These are phyloP conservation scores for Drosophila silvestris DNA, from an alignment of 2,888 invertebrate species.

Conservation along the genomic window DNA sequence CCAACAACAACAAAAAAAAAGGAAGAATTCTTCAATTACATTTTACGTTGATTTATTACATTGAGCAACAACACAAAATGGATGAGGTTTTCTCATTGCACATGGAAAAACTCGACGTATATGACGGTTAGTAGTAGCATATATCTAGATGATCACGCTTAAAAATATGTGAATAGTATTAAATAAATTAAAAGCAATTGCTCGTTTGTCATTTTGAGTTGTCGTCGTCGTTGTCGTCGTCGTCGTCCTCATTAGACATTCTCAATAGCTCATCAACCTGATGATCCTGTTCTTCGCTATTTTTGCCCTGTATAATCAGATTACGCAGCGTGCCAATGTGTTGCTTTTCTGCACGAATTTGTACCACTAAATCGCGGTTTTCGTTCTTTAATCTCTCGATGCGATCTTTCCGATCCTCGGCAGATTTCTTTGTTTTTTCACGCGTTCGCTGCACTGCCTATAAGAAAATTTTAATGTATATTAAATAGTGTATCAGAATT, in stretches of 20 bases:
- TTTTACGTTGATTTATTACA: constrained; percentile 41
- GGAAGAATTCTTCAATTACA: constrained; percentile 22
- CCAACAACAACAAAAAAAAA: background rate
- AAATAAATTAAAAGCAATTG: constrained; percentile 65
- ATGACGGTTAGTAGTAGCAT: constrained; percentile 78
- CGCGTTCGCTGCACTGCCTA: constrained; percentile 85
- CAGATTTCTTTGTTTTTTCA: constrained; percentile 82
- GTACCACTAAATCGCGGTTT: constrained; percentile 72
- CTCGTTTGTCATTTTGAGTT: constrained; percentile 71
- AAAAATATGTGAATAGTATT: constrained; percentile 73
- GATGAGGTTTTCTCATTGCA: constrained; percentile 84
- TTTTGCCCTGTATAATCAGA: constrained; percentile 75
- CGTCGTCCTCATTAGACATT: constrained; percentile 68
- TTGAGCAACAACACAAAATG: constrained; percentile 66
- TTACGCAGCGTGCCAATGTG: constrained; percentile 76
- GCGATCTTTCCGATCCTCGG: constrained; percentile 81
- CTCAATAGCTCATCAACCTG: constrained; percentile 78
- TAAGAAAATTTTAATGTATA: constrained; percentile 21
- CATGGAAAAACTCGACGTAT: constrained; percentile 84
- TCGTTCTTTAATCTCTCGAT: constrained; percentile 77
- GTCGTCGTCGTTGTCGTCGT: constrained; percentile 53
- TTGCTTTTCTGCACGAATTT: constrained; percentile 76
- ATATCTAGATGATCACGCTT: constrained; percentile 12
- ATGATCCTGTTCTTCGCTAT: constrained; percentile 66
- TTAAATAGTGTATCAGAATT: constrained; percentile 26